Conservation (phyloP, 2,797 vertebrate genomes). For the Luscinia luscinia region DNA sequence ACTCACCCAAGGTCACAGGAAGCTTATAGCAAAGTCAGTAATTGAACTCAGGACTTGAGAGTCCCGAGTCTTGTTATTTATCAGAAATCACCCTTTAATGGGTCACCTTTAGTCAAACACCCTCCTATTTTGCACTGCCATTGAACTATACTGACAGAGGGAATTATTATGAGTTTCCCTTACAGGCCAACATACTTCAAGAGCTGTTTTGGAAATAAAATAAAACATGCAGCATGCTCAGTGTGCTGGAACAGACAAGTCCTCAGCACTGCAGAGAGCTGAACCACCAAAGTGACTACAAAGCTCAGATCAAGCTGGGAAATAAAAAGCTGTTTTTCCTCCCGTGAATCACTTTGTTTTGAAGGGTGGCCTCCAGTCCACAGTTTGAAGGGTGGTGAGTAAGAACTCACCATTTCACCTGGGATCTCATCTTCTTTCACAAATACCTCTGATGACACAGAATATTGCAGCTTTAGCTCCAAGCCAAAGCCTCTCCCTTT, state of each 20-base stretch:
- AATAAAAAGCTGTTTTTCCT: neutral
- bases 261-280: neutral
- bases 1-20: constrained; percentile 8
- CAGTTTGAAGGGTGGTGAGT: neutral
- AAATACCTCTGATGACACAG: neutral
- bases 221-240: neutral
- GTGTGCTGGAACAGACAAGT: neutral
- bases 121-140: neutral
- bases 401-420: neutral
- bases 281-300: neutral
- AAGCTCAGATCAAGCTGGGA: neutral
- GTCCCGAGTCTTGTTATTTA: neutral
- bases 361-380: neutral
- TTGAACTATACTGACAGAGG: neutral
- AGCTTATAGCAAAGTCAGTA: constrained; percentile 15
- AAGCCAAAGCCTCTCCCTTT: neutral
- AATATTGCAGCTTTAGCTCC: neutral
- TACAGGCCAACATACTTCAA: neutral
- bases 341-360: neutral
- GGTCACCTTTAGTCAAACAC: constrained; percentile 19
- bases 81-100: neutral
- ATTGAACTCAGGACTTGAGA: neutral
- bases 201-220: constrained; percentile 28
- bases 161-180: neutral
- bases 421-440: neutral